Base-by-base conservation (phyloP, 2,888 invertebrate genomes). In the Eupithecia dodoneata region DNA sequence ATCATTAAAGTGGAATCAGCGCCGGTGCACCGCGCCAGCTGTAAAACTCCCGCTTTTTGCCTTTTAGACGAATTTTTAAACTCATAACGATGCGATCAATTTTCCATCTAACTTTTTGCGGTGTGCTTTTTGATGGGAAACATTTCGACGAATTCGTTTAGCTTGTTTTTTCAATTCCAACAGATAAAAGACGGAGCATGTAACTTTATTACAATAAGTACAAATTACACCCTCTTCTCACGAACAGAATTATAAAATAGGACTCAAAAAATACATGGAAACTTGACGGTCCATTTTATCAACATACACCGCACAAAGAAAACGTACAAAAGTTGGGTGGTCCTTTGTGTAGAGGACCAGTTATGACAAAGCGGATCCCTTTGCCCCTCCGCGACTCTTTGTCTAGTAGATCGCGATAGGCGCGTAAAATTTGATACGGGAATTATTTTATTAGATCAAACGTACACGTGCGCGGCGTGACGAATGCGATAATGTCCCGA, bases 361-460 rank as follows among this genome's bases (percentile, higher is more conserved):
- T 94, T 93, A 91, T 91, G 90, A 94, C 93, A 94, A 94, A 93
- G 92, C 91, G 91, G 88, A 90, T 91, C 92, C 91, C 89, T 88
- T 88, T 88, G 90, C 90, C 92, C 91, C 88, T 89, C 88, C 83
- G 85, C 85, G 81, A 87, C 75, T 86, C 93, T 94, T 94, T 94
- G 94, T 94, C 93, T 94, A 90, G 90, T 89, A 93, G 90, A 94
- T 94, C 95, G 91, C 92, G 94, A 94, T 94, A 94, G 91, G 90
- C 91, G 94, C 90, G 92, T 93, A 93, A 92, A 94, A 95, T 95
- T 95, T 91, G 94, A 94, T 94, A 94, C 94, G 94, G 94, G 94
- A 94, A 94, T 94, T 93, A 94, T 94, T 94, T 93, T 93, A 94
- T 94, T 94, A 93, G 94, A 93, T 93, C 90, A 89, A 90, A 89